Evolutionary conservation across 2,888 invertebrate species (phyloP).

Genomic region (Tipula confusa): DNA sequence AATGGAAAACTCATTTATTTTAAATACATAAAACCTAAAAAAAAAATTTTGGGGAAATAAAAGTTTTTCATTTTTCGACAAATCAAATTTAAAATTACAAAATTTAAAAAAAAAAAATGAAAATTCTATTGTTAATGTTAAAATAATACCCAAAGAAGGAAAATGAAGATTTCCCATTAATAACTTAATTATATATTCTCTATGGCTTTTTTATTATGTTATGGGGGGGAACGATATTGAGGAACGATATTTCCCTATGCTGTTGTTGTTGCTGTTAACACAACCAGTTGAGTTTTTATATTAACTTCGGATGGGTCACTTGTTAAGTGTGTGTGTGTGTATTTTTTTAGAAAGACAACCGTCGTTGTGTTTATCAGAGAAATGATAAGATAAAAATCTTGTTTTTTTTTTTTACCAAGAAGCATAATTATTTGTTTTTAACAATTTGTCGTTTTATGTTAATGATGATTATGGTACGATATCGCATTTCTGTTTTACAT

Average conservation of each 20-base stretch:
- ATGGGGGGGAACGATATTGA: background rate
- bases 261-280: no score
- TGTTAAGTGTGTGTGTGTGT: background rate
- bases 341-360: background rate
- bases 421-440: background rate
- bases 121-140: background rate
- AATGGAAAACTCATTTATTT: slow-evolving; percentile 9
- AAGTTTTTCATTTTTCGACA: background rate
- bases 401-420: background rate
- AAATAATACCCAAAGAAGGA: background rate
- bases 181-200: background rate
- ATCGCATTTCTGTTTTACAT: background rate
- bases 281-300: background rate
- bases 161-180: slow-evolving; percentile 12
- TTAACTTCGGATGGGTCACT: background rate
- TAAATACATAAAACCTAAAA: no score
- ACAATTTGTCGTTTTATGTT: background rate
- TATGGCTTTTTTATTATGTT: background rate
- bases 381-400: background rate
- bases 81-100: background rate
- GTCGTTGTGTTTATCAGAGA: background rate
- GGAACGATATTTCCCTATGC: no score
- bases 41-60: background rate
- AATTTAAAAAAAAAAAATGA: background rate
- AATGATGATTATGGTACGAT: background rate